Conservation (phyloP, 2,888 invertebrate genomes). For the Metellina segmentata region DNA sequence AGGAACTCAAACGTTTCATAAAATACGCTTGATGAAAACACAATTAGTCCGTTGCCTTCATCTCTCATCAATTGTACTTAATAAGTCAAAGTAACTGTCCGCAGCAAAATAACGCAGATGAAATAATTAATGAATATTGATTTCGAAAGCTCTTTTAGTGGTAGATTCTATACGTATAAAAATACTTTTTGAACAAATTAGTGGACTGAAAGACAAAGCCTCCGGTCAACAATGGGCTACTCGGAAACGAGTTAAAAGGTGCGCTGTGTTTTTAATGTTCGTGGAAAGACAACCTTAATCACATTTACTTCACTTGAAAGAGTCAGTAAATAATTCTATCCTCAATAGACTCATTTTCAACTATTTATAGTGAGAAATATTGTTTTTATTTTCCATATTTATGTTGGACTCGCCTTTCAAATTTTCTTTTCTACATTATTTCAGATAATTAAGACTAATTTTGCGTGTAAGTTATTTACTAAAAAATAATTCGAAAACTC, state of each 20-base stretch:
- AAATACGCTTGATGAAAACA: neutral
- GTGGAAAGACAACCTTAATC: neutral
- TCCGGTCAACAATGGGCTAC: neutral
- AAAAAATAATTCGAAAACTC: too few relatives aligned
- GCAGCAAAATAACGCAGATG: constrained; percentile 29
- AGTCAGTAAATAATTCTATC: too few relatives aligned
- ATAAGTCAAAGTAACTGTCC: constrained; percentile 33
- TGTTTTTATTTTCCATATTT: too few relatives aligned
- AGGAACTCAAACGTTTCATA: too few relatives aligned
- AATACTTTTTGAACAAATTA: constrained; percentile 17
- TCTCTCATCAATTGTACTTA: neutral
- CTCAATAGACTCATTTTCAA: too few relatives aligned
- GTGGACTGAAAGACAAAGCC: constrained; percentile 38
- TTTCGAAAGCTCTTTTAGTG: constrained; percentile 51
- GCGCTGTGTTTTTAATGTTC: neutral
- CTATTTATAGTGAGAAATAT: too few relatives aligned
- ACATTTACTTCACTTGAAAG: neutral
- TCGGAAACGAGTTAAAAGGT: neutral
- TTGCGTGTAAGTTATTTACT: too few relatives aligned
- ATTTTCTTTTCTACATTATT: too few relatives aligned
- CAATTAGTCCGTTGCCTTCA: neutral
- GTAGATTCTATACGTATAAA: neutral
- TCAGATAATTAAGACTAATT: too few relatives aligned
- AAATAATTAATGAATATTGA: constrained; percentile 50
- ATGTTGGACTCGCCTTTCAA: too few relatives aligned